phyloP scores from a whole-genome alignment of 2,888 invertebrate species.

The Amaurobius ferox region DNA sequence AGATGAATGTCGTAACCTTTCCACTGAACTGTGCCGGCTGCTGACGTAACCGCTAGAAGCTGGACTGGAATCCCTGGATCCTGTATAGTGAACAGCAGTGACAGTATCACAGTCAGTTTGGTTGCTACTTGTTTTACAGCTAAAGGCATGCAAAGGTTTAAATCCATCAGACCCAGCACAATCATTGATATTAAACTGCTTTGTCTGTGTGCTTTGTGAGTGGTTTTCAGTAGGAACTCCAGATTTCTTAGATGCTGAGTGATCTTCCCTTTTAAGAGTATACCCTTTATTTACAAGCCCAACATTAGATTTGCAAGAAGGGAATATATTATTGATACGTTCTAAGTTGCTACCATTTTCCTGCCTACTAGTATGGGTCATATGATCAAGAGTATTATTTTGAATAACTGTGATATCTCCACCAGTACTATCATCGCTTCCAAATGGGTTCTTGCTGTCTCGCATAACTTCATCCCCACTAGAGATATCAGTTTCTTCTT shows the following conservation, averaged over 20 bases:
- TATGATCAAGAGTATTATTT: conserved; percentile 51
- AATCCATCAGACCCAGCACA: conserved; percentile 60
- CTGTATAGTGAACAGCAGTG: conserved; percentile 63
- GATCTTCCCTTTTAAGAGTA: conserved; percentile 10
- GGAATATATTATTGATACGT: conserved; percentile 72
- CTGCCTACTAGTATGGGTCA: conserved; percentile 17
- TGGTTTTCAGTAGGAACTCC: conserved; percentile 53
- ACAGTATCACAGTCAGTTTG: conserved; percentile 60
- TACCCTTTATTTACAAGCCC: conserved; percentile 26
- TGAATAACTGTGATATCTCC: conserved; percentile 61
- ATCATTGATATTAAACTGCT: conserved; percentile 70
- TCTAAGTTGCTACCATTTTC: conserved; percentile 44
- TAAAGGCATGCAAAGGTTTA: conserved; percentile 46
- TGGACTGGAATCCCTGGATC: conserved; percentile 72
- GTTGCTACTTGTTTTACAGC: conserved; percentile 48
- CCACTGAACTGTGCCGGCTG: conserved; percentile 70
- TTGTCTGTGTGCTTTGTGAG: conserved; percentile 73
- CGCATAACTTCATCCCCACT: conserved; percentile 73
- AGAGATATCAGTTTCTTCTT: conserved; percentile 72
- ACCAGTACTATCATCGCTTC: conserved; percentile 64
- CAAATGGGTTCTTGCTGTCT: conserved; percentile 68
- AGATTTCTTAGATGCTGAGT: conserved; percentile 8
- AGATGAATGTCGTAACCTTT: conserved; percentile 47
- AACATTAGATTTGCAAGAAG: conserved; percentile 68
- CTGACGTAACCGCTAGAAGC: conserved; percentile 73